Conservation (phyloP, 2,888 invertebrate genomes). For the Sesia bembeciformis region DNA sequence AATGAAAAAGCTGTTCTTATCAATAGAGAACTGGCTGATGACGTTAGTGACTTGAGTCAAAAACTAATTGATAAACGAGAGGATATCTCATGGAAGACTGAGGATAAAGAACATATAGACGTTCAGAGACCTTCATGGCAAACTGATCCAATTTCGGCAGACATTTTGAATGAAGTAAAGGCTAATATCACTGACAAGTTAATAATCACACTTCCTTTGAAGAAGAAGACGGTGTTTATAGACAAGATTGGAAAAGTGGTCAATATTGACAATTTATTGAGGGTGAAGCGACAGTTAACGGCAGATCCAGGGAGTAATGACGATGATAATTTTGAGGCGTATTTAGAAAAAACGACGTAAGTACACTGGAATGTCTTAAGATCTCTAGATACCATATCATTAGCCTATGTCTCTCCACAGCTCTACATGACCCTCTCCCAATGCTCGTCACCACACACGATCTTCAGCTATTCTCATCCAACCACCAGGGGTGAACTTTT, state of each 20-base stretch:
- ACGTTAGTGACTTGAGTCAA: background rate
- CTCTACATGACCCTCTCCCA: no score
- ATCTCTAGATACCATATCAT: no score
- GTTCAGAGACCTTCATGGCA: slow-evolving; percentile 33
- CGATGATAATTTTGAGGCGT: slow-evolving; percentile 27
- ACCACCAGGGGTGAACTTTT: no score
- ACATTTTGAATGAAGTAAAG: slow-evolving; percentile 43
- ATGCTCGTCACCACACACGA: no score
- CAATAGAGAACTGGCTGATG: background rate
- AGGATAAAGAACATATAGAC: slow-evolving; percentile 3
- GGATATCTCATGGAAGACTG: background rate
- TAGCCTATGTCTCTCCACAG: no score
- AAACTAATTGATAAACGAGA: background rate
- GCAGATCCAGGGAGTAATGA: background rate
- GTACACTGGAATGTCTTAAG: slow-evolving; percentile 13
- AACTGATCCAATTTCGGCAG: slow-evolving; percentile 34
- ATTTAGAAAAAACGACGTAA: slow-evolving; percentile 46
- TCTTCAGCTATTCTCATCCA: no score
- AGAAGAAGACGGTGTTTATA: slow-evolving; percentile 36
- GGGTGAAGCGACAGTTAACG: slow-evolving; percentile 11
- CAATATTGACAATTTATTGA: slow-evolving; percentile 34
- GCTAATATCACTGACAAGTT: slow-evolving; percentile 37
- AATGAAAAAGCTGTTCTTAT: background rate
- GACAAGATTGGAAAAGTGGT: slow-evolving; percentile 47
- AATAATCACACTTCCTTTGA: slow-evolving; percentile 31